Percentiles rank a stretch among this genome's conserved stretches.
phyloP scores from a whole-genome alignment of 2,888 invertebrate species.

The Cremastinae sp. region DNA sequence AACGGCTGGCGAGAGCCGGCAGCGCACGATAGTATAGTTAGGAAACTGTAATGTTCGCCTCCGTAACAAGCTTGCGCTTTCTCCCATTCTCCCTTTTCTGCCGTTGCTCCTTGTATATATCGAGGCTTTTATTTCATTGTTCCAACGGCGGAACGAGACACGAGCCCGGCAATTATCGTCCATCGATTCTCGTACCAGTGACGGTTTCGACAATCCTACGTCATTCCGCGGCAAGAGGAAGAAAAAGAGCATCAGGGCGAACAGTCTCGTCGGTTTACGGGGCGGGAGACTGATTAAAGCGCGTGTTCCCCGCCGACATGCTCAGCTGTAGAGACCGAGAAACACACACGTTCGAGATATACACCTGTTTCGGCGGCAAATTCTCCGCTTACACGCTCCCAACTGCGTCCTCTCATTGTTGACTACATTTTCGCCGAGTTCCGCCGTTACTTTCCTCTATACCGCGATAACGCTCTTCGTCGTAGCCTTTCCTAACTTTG shows the following conservation, averaged over 20 bases:
- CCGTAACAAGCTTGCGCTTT: slow-evolving; percentile 19
- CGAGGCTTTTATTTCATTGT: slow-evolving; percentile 59
- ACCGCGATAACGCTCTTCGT: neutral
- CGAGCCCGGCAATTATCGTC: slow-evolving; percentile 61
- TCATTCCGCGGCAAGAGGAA: slow-evolving; percentile 2
- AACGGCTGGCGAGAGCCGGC: slow-evolving; percentile 14
- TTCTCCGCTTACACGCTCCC: too few species aligned
- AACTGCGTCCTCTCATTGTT: neutral
- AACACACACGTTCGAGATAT: slow-evolving; percentile 29
- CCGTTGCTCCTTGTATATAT: slow-evolving; percentile 35
- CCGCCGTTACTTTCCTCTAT: too few species aligned
- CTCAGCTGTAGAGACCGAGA: slow-evolving; percentile 26
- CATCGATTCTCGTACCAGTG: slow-evolving; percentile 57
- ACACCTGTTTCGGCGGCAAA: neutral
- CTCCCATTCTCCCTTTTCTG: slow-evolving; percentile 6
- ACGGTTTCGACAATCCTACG: slow-evolving; percentile 32
- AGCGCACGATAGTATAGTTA: slow-evolving; percentile 7
- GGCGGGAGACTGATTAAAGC: slow-evolving; percentile 58
- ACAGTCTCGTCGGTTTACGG: slow-evolving; percentile 53
- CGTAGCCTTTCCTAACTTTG: slow-evolving; percentile 13
- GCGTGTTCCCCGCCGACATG: slow-evolving; percentile 47
- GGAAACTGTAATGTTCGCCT: slow-evolving; percentile 23
- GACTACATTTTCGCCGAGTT: neutral
- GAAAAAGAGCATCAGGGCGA: neutral
- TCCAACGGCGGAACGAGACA: slow-evolving; percentile 55